Evolutionary conservation across 1,140 invertebrate genomes (phyloP).

Genomic region (Pomacea maculata): DNA sequence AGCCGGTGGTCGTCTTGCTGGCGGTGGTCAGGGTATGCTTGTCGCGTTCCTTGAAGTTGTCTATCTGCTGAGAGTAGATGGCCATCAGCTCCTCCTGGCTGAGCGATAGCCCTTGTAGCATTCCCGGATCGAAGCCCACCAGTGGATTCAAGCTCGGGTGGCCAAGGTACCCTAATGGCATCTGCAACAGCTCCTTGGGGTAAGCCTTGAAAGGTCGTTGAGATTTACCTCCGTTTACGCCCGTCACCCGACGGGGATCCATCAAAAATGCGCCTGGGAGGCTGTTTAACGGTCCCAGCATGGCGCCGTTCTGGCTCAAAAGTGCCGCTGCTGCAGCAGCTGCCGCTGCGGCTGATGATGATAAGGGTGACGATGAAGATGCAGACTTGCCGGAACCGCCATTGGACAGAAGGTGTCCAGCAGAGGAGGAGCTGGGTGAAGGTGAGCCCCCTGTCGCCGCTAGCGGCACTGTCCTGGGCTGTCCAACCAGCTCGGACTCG

Average conservation of each 20-base stretch:
- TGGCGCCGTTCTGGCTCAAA: constrained; percentile 15
- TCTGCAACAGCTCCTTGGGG: constrained; percentile 73
- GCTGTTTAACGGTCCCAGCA: background rate
- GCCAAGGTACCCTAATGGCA: constrained; percentile 65
- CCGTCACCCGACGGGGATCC: constrained; percentile 1
- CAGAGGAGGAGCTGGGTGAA: background rate
- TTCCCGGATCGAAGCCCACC: constrained; percentile 13
- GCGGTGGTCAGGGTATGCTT: constrained; percentile 7
- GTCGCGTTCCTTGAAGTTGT: constrained; percentile 18
- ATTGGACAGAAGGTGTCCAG: background rate
- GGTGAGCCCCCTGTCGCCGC: background rate
- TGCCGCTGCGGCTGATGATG: background rate
- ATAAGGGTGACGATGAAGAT: too few relatives aligned
- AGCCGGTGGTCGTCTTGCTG: background rate
- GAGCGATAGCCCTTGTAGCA: constrained; percentile 9
- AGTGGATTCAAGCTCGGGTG: constrained; percentile 29
- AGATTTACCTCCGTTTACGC: constrained; percentile 52
- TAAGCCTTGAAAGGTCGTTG: constrained; percentile 77
- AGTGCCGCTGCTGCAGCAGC: constrained; percentile 11
- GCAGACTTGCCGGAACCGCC: too few relatives aligned
- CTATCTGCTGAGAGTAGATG: constrained; percentile 40
- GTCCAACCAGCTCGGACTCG: background rate
- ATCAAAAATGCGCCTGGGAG: constrained; percentile 13
- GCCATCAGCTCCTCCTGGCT: constrained; percentile 40
- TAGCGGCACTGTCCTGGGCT: constrained; percentile 2